phyloP scores from a whole-genome alignment of 2,797 vertebrate species.

The Helarctos malayanus region DNA sequence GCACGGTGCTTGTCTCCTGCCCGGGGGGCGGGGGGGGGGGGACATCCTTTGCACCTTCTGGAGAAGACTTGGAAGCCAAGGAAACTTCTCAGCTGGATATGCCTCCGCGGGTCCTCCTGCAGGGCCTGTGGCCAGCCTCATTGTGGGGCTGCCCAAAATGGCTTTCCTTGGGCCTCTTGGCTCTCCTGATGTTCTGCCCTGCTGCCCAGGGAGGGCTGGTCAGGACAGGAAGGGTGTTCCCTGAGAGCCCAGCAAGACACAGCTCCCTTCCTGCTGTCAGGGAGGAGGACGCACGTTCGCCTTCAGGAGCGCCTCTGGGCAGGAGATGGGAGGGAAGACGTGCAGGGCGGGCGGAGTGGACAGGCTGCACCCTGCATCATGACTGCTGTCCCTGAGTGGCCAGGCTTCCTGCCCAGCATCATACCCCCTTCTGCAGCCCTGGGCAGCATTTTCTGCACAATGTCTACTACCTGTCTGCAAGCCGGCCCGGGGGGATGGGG shows the following conservation, averaged over 20 bases:
- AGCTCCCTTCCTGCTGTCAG: neutral
- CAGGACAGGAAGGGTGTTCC: neutral
- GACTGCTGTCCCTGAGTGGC: neutral
- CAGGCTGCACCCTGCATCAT: neutral
- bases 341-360: neutral
- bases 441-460: neutral
- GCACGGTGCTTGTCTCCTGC: too few species aligned
- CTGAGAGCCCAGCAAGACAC: neutral
- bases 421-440: neutral
- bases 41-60: neutral
- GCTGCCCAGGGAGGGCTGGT: neutral
- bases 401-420: neutral
- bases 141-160: neutral
- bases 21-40: neutral
- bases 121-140: neutral
- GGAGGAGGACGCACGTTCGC: accelerated
- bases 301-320: neutral
- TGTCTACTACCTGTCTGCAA: neutral
- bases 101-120: neutral
- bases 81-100: neutral
- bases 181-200: too few species aligned
- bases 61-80: neutral
- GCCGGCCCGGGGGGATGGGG: neutral
- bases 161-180: neutral
- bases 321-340: neutral